Base-by-base conservation (phyloP, 2,113 vertebrate species). In the Penelope pileata region DNA sequence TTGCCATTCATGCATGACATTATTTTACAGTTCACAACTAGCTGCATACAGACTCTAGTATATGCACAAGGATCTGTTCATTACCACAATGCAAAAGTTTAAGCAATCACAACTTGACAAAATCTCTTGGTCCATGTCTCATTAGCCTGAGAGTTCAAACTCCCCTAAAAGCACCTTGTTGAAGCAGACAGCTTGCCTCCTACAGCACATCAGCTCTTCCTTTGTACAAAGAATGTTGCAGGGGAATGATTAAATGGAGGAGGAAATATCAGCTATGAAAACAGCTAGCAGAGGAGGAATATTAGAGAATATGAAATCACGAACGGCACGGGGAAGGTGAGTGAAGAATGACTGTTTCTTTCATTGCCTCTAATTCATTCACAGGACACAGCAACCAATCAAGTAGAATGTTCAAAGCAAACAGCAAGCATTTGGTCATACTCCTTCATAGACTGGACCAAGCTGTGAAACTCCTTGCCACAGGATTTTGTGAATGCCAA, bases 71-170 rank as follows among this genome's bases (percentile, higher is more conserved):
- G 68, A 87, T 40, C 30, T 90, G 87, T 64, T 96, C 84, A 36
- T 11, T 93, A 89, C 50, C 40, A 43, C 15, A 56, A 32, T 64
- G 67, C 59, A 87, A 92, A 88, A 84, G 62, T 90, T 96, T 95
- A 68, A 82, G 78, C 68, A 68, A 82, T 95, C 88, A 89, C 83
- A 90, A 78, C 63, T 92, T 95, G 88, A 87, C 63, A 96, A 95
- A 91, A 66, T 78, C 67, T 79, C 48, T 87, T 76, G 30, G 64
- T 93, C 93, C 86, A 69, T 56, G 74, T 94, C 86, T 96, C 83
- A 88, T 92, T 91, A 94, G 54, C 60, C 68, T 93, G 30, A 54
- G 81, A 83, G 53, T 75, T 94, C 56, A 91, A 74, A 81, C 84
- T 95, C 62, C 64, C 67, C 70, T 78, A 42, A 66, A 93, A 94